Evolutionary conservation across 2,797 vertebrate species (phyloP), one percentile per base, ranked within the genome.

Genomic region (Rhinichthys osculus): DNA sequence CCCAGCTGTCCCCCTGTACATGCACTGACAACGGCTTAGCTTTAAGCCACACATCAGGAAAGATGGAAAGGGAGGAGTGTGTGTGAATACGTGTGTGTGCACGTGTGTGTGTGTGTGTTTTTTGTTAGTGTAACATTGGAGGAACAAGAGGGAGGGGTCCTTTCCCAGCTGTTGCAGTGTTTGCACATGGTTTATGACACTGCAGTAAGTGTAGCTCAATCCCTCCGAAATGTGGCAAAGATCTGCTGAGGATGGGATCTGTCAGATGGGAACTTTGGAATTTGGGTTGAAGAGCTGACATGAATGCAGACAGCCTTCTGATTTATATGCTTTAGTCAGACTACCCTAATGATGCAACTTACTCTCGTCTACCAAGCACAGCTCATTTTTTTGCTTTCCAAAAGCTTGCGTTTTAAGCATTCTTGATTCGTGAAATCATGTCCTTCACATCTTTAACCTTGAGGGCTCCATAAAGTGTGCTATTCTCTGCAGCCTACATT

Each of bases 151-250:
- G 86, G 78, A 81, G 82, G 83, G 64, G 72, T 87, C 5, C 40
- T 57, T 70, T 82, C 72, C 78, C 83, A 87, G 86, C 83, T 87
- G 83, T 87, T 87, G 83, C 83, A 62, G 86, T 81, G 86, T 84
- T 73, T 81, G 84, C 78, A 81, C 70, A 85, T 82, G 83, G 71
- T 87, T 87, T 87, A 87, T 87, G 86, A 87, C 86, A 77, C 82
- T 85, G 83, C 87, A 83, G 82, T 88, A 78, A 67, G 52, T 33
- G 5, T 67, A 72, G 73, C 72, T 71, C 40, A 44, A 70, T 85
- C 54, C 38, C 62, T 86, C 27, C 27, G 27, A 27, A 80, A 72
- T 44, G 35, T 80, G 44, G 17, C 52, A 77, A 27, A 27, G n/a
- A 78, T 62, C 59, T 84, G 57, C 27, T 21, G 54, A 66, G 54